phyloP scores from a whole-genome alignment of 1,140 invertebrate species.

The Prorops nasuta region DNA sequence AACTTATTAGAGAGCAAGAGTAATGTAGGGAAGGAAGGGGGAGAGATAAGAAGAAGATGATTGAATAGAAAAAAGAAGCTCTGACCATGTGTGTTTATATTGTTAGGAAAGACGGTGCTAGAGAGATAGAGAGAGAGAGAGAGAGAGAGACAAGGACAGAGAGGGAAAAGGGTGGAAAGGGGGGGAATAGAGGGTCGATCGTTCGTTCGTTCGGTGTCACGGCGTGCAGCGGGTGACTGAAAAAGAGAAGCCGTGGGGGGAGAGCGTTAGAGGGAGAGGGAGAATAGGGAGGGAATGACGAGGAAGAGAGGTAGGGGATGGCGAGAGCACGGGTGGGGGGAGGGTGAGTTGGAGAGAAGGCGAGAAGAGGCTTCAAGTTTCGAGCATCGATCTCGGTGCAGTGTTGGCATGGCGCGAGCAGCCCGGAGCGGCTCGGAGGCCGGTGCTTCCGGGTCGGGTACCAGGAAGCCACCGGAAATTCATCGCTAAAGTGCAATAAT shows the following conservation, averaged over 20 bases:
- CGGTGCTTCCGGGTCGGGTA: neutral
- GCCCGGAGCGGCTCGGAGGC: neutral
- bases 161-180: neutral
- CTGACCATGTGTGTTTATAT: no score
- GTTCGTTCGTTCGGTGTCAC: conserved; percentile 1
- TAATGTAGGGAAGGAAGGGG: no score
- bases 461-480: no score
- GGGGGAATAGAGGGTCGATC: neutral
- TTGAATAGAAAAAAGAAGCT: no score
- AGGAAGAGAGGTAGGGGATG: neutral
- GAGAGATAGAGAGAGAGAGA: neutral
- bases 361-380: neutral
- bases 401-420: neutral
- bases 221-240: conserved; percentile 8
- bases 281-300: neutral
- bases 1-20: neutral
- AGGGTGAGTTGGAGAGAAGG: neutral
- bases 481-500: no score
- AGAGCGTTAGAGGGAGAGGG: neutral
- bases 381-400: neutral
- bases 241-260: neutral
- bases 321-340: neutral
- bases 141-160: neutral
- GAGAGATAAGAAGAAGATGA: no score
- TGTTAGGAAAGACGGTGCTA: neutral